Conservation (phyloP, 1,140 invertebrate genomes). For the Pemphigus obesinymphae region DNA sequence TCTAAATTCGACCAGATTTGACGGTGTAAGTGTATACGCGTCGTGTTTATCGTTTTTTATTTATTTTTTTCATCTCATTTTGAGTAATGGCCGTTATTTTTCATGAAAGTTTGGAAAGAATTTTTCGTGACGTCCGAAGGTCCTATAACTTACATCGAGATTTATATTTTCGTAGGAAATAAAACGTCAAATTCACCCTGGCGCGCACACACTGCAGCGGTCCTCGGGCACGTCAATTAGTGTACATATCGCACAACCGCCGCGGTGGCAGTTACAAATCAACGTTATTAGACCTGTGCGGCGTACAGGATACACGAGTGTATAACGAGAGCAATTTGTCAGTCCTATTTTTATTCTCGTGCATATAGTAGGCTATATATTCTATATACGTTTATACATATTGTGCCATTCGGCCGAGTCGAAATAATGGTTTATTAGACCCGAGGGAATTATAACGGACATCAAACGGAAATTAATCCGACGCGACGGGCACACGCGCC, state of each 20-base stretch:
- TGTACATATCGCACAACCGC: neutral
- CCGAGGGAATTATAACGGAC: neutral
- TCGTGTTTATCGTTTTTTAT: too few relatives aligned
- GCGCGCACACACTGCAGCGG: neutral
- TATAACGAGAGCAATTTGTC: neutral
- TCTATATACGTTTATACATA: too few relatives aligned
- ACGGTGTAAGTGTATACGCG: too few relatives aligned
- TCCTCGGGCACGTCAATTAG: neutral
- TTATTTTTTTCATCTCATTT: too few relatives aligned
- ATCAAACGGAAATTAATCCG: conserved; percentile 10
- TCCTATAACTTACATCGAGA: neutral
- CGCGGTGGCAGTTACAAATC: neutral
- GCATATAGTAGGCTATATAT: too few relatives aligned
- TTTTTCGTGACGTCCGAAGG: neutral
- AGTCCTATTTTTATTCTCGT: conserved; percentile 12
- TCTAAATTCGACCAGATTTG: too few relatives aligned
- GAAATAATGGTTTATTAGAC: conserved; percentile 15
- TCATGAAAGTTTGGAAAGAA: too few relatives aligned
- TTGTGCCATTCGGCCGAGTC: neutral
- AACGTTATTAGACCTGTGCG: conserved; percentile 17
- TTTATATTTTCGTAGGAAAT: neutral
- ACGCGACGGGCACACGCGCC: neutral
- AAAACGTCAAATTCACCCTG: neutral
- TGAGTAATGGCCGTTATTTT: too few relatives aligned
- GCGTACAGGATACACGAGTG: neutral